Conservation (phyloP, 2,888 invertebrate genomes). For the Dione vanillae region DNA sequence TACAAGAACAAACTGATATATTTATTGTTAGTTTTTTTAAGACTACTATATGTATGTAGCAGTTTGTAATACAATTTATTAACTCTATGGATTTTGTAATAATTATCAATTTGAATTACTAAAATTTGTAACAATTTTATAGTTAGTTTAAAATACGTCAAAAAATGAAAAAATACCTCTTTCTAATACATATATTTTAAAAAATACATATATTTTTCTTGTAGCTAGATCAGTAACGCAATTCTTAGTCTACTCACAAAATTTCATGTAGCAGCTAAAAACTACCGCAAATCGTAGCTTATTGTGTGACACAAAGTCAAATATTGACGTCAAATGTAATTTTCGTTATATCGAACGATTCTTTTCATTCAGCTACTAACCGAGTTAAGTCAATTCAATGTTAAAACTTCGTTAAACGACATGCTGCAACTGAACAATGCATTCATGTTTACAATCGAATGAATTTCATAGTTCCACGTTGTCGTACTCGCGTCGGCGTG, state of each 20-base stretch:
- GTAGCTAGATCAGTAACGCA: no score
- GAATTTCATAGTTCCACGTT: constrained; percentile 70
- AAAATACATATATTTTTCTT: no score
- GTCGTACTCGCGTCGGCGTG: constrained; percentile 51
- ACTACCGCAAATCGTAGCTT: not conserved
- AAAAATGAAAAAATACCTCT: no score
- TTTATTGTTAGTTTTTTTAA: no score
- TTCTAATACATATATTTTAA: no score
- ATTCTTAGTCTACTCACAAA: not conserved
- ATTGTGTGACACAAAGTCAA: constrained; percentile 2
- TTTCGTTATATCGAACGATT: not conserved
- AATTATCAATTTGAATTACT: no score
- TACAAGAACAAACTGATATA: no score
- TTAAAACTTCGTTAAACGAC: constrained; percentile 37
- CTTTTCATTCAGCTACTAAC: constrained; percentile 19
- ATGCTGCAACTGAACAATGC: constrained; percentile 62
- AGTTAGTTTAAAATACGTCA: no score
- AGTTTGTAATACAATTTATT: no score
- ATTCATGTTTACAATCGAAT: constrained; percentile 60
- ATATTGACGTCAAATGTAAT: constrained; percentile 7
- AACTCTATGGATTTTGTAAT: no score
- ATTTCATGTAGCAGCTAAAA: not conserved
- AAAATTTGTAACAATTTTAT: no score
- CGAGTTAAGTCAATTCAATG: constrained; percentile 26
- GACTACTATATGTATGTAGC: no score